These are phyloP conservation scores for Rutilus rutilus DNA, from an alignment of 2,113 vertebrate species.

Conservation along the genomic window DNA sequence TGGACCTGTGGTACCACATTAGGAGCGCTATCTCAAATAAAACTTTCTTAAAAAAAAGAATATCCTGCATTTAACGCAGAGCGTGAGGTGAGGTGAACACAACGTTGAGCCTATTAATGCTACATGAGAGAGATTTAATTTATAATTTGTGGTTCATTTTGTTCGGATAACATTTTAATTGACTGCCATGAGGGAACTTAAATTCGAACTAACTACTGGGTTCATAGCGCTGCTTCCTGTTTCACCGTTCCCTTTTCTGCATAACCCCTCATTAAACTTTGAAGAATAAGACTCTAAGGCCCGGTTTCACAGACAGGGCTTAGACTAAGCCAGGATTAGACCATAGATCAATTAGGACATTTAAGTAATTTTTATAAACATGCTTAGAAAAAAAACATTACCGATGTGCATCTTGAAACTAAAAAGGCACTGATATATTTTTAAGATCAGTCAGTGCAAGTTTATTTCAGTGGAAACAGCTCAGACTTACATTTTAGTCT, in stretches of 20 bases:
- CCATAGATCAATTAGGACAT: too few relatives aligned
- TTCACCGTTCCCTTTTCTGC: neutral
- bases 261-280: neutral
- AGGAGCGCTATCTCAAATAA: neutral
- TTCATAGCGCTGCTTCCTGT: neutral
- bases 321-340: too few relatives aligned
- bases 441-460: too few relatives aligned
- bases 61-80: neutral
- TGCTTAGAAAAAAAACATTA: too few relatives aligned
- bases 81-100: neutral
- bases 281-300: neutral
- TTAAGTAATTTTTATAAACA: too few relatives aligned
- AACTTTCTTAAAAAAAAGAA: neutral
- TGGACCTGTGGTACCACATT: neutral
- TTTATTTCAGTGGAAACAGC: too few relatives aligned
- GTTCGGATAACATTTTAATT: neutral
- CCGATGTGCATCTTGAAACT: too few relatives aligned
- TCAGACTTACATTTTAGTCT: too few relatives aligned
- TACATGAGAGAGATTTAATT: neutral
- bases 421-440: too few relatives aligned
- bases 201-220: too few relatives aligned
- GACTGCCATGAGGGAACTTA: neutral
- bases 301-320: too few relatives aligned
- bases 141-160: neutral
- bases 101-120: neutral